Base-by-base conservation (phyloP, 1,140 invertebrate genomes). In the Chelonus insularis region DNA sequence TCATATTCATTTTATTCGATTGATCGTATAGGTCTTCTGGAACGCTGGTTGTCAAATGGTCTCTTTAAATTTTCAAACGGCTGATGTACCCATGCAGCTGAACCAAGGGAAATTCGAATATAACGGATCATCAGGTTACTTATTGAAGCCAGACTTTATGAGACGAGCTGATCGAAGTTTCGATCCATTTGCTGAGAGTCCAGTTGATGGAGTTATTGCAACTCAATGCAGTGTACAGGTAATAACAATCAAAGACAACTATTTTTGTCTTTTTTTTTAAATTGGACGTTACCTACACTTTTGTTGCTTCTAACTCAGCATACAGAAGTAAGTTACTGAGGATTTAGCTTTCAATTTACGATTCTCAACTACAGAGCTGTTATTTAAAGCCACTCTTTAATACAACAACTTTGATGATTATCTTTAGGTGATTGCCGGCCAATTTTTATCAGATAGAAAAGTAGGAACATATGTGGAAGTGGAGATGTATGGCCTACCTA, bases 91-190 rank as follows among this genome's bases (percentile, higher is more conserved):
- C 9, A 99, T 99, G 96, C 98, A 99, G 83, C 83, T 99, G 57
- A 99, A 99, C 83, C 97, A 99, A 84, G 98, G 98, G 64, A 99
- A 99, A 86, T 99, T 99, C 83, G 98, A 99, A 79, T 97, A 98
- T 76, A 98, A 98, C 76, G 96, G 95, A 16, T 94, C 93, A 71
- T 96, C 89, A 72, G 96, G 97, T 3, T 99, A 98, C 82, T 83
- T 99, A 9, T 83, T 99, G 55, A 99, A 99, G 79, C 97, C 97
- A 1, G 97, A 99, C 81, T 99, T 99, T 84, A 99, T 99, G 97
- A 85, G 97, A 64, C 85, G 97, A 47, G 88, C 92, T 3, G 98
- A 99, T 81, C 86, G 95, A 70, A 94, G 89, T 70, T 99, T 99
- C 78, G 98, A 99, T 84, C 98, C 98, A 0, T 99, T 99, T 77